Evolutionary conservation across 1,140 invertebrate genomes (phyloP).

Genomic region (Carcinoscorpius rotundicauda): DNA sequence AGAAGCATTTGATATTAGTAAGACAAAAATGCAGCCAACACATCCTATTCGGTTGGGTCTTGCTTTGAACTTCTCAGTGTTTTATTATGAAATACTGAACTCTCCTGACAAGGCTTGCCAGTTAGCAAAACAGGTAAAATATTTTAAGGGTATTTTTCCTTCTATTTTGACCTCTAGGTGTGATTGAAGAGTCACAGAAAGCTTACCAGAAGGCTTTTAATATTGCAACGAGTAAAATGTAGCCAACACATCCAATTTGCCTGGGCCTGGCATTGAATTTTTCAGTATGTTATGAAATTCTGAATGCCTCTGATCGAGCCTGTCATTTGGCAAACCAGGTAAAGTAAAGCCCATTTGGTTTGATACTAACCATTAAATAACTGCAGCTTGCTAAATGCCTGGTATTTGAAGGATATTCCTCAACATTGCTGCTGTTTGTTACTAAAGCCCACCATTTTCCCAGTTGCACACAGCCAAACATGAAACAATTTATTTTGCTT

Average conservation of each 20-base stretch:
- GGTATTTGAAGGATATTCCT: too few species aligned
- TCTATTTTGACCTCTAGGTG: slow-evolving; percentile 44
- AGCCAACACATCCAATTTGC: slow-evolving; percentile 95
- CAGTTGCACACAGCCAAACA: too few species aligned
- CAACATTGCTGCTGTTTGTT: too few species aligned
- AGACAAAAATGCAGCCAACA: slow-evolving; percentile 95
- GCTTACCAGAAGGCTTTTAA: slow-evolving; percentile 98
- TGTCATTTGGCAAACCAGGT: slow-evolving; percentile 98
- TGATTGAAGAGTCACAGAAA: slow-evolving; percentile 95
- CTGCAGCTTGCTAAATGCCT: too few species aligned
- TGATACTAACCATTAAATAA: too few species aligned
- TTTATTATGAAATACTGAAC: slow-evolving; percentile 99
- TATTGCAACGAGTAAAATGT: slow-evolving; percentile 97
- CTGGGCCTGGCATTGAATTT: slow-evolving; percentile 97
- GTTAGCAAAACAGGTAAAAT: slow-evolving; percentile 85
- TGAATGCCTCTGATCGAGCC: slow-evolving; percentile 95
- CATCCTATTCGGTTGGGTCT: slow-evolving; percentile 96
- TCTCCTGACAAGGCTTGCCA: slow-evolving; percentile 97
- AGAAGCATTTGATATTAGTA: slow-evolving; percentile 97
- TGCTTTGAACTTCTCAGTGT: slow-evolving; percentile 98
- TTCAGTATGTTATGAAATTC: slow-evolving; percentile 99
- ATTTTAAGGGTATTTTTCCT: slow-evolving; percentile 14
- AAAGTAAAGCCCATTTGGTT: slow-evolving; percentile 15
- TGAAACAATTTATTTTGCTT: too few species aligned
- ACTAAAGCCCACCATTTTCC: too few species aligned